Evolutionary conservation across 2,888 invertebrate species (phyloP).

Genomic region (Lottia scabra): DNA sequence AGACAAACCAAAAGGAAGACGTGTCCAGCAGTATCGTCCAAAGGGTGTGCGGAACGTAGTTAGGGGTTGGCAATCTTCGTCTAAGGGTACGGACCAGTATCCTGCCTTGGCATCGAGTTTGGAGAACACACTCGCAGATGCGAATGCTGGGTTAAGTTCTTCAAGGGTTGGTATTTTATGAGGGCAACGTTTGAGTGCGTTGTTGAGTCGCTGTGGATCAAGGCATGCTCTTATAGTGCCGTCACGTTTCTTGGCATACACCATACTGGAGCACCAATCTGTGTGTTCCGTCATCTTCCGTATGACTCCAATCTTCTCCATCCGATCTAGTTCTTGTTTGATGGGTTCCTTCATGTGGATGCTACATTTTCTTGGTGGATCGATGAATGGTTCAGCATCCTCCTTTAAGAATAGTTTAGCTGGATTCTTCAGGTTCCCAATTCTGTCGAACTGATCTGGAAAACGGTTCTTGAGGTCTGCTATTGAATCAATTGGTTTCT

Average conservation of each 20-base stretch:
- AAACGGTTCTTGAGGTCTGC: constrained; percentile 7
- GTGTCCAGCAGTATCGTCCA: constrained; percentile 13
- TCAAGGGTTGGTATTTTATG: constrained; percentile 32
- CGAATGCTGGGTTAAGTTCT: constrained; percentile 30
- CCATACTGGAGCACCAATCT: constrained; percentile 23
- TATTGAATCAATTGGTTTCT: background rate
- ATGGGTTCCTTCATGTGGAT: constrained; percentile 14
- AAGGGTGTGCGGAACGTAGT: constrained; percentile 33
- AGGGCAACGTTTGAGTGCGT: constrained; percentile 24
- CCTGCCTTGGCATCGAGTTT: constrained; percentile 36
- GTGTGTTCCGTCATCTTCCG: constrained; percentile 21
- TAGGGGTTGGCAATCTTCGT: constrained; percentile 23
- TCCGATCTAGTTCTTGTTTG: constrained; percentile 18
- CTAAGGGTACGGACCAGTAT: constrained; percentile 27
- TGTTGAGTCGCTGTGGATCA: constrained; percentile 28
- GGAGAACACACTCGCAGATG: constrained; percentile 24
- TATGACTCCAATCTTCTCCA: constrained; percentile 23
- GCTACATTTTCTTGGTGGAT: constrained; percentile 21
- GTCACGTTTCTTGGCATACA: constrained; percentile 18
- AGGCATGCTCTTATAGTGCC: constrained; percentile 24
- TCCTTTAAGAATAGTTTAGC: constrained; percentile 8
- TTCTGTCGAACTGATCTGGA: constrained; percentile 21
- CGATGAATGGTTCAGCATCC: constrained; percentile 13
- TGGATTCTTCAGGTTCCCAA: constrained; percentile 12
- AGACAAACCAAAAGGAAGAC: constrained; percentile 23